Conservation (phyloP, 2,888 invertebrate genomes). For the Mythimna loreyi region DNA sequence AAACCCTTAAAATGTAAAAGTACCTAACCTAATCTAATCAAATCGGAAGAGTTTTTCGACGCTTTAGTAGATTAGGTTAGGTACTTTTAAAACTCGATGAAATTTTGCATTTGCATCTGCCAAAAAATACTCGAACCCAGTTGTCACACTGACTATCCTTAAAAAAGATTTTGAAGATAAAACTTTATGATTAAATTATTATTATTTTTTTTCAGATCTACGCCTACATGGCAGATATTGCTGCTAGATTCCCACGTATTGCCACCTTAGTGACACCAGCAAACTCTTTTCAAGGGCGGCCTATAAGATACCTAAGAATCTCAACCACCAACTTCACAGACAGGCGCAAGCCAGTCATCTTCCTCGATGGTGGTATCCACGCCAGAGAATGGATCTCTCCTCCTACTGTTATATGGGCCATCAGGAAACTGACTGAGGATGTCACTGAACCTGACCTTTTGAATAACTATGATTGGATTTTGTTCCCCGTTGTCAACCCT, state of each 20-base stretch:
- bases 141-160: neutral
- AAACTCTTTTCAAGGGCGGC: slow-evolving; percentile 89
- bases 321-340: slow-evolving; percentile 88
- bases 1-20: too few relatives aligned
- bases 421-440: slow-evolving; percentile 92
- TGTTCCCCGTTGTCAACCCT: slow-evolving; percentile 93
- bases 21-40: too few relatives aligned
- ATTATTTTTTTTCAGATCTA: slow-evolving; percentile 70
- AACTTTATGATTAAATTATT: too few relatives aligned
- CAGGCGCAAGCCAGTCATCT: slow-evolving; percentile 88
- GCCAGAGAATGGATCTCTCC: slow-evolving; percentile 94
- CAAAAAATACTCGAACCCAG: neutral
- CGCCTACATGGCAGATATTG: slow-evolving; percentile 82
- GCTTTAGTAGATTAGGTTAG: neutral
- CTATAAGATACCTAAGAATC: slow-evolving; percentile 90
- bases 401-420: slow-evolving; percentile 92
- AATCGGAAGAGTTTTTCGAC: too few relatives aligned
- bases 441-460: slow-evolving; percentile 88
- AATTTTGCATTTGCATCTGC: too few relatives aligned
- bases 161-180: too few relatives aligned
- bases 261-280: slow-evolving; percentile 89
- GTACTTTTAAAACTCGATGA: too few relatives aligned
- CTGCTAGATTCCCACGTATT: slow-evolving; percentile 81
- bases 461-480: slow-evolving; percentile 92
- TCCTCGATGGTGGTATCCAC: slow-evolving; percentile 92